Evolutionary conservation across 2,888 invertebrate genomes (phyloP).

Genomic region (Calameuta pallipes): DNA sequence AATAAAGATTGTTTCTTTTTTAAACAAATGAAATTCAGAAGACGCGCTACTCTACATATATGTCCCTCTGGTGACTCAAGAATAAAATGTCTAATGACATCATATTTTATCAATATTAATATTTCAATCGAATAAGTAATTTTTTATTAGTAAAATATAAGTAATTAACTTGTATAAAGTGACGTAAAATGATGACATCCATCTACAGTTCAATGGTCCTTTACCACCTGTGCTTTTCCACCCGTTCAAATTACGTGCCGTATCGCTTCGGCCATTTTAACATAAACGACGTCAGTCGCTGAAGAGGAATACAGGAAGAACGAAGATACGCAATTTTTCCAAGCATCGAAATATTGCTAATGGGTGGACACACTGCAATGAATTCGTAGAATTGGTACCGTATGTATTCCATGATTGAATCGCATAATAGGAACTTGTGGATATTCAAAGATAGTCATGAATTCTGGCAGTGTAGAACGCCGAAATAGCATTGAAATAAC

Average conservation of each 20-base stretch:
- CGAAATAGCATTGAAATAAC: constrained; percentile 37
- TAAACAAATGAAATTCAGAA: neutral
- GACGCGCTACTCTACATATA: neutral
- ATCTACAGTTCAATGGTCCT: neutral
- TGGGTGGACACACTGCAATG: neutral
- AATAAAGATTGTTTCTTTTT: neutral
- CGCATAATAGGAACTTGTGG: neutral
- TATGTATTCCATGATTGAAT: neutral
- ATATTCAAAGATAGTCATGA: constrained; percentile 31
- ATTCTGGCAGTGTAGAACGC: constrained; percentile 35
- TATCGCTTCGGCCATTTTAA: neutral
- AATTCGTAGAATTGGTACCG: neutral
- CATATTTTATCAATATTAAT: neutral
- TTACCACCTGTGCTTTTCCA: neutral
- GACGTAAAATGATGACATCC: neutral
- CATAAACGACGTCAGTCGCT: neutral
- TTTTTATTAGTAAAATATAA: neutral
- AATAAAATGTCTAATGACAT: neutral
- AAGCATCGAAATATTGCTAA: neutral
- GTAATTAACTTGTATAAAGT: neutral
- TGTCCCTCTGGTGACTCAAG: neutral
- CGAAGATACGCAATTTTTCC: neutral
- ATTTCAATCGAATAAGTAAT: neutral
- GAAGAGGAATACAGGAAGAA: neutral
- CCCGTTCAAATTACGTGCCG: neutral